A percentile compares a stretch with the other conserved stretches of the same genome.
phyloP scores from a whole-genome alignment of 2,113 vertebrate species.

The Chelonoidis abingdonii region DNA sequence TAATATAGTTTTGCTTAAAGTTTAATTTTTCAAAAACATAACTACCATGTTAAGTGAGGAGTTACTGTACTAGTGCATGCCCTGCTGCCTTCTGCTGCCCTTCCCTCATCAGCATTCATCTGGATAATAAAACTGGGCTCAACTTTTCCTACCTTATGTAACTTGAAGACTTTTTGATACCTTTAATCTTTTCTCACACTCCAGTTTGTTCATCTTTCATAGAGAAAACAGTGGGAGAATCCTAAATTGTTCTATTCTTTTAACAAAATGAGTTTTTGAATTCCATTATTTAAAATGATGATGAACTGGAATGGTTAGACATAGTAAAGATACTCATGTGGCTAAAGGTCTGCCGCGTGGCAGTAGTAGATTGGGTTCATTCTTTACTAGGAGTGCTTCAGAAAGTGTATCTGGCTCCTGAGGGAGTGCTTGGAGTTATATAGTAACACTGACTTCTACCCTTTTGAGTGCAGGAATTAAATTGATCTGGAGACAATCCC shows the following conservation, averaged over 20 bases:
- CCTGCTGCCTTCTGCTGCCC: accelerated
- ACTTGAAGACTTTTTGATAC: not conserved
- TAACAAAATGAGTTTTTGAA: not conserved
- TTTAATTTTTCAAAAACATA: no score
- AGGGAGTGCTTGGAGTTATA: not conserved
- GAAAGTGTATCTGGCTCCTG: not conserved
- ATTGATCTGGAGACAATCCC: not conserved
- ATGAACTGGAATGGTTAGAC: not conserved
- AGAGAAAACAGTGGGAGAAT: not conserved
- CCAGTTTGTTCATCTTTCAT: not conserved
- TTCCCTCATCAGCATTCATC: accelerated
- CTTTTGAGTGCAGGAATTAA: not conserved
- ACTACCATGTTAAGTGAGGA: no score
- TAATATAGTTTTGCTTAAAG: no score
- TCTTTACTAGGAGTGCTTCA: not conserved
- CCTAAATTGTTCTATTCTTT: not conserved
- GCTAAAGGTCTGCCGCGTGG: not conserved
- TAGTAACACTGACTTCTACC: not conserved
- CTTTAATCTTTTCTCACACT: not conserved
- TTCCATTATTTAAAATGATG: not conserved
- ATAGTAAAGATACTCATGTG: not conserved
- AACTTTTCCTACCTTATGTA: not conserved
- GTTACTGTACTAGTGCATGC: not conserved
- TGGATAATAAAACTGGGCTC: not conserved
- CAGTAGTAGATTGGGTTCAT: not conserved